Base-by-base conservation (phyloP, 1,140 invertebrate genomes). In the Chionoecetes opilio region DNA sequence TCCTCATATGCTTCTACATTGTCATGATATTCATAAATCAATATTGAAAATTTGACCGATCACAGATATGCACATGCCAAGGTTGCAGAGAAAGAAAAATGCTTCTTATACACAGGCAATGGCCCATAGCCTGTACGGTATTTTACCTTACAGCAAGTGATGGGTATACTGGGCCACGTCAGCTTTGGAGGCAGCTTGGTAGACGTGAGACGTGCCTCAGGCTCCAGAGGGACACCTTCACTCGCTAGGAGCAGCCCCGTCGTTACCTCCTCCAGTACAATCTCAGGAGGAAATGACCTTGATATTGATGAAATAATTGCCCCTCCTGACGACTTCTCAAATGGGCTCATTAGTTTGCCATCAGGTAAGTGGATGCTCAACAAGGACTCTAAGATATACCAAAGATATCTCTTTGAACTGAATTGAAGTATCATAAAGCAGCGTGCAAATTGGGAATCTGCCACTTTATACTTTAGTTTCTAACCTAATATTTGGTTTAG, bases 121-220 rank as follows among this genome's bases (percentile, higher is more conserved):
- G 29, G 37, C 21, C 88, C 31, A 17, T 31, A 46, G 46, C 21
- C 11, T 31, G n/a, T 90, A 17, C 88, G 5, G 21, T 46, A 21
- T 86, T 84, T 93, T 32, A 34, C 21, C 29, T n/a, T n/a, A 89
- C 93, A 94, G 93, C 93, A 94, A 46, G 93, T 94, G 93, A 91
- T 90, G 93, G 87, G 93, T 9, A 32, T 63, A 2, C 34, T 75
- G 53, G 63, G 88, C 38, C 34, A 29, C 29, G 93, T 14, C 14
- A 31, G 53, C 34, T 84, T 46, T 41, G 63, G 93, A 32, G 93
- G 93, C 21, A 91, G 87, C 53, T 29, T 94, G 26, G 46, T 86
- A 21, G 92, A 93, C 21, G 26, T 93, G n/a, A n/a, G 37, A 17
- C 91, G 91, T n/a, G 35, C 75, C 2, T 75, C 92, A 26, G 82